Percentiles rank a stretch among this genome's conserved stretches.
These are phyloP conservation scores for Leptobrachium leishanense DNA, from an alignment of 2,113 vertebrate species.

Conservation along the genomic window DNA sequence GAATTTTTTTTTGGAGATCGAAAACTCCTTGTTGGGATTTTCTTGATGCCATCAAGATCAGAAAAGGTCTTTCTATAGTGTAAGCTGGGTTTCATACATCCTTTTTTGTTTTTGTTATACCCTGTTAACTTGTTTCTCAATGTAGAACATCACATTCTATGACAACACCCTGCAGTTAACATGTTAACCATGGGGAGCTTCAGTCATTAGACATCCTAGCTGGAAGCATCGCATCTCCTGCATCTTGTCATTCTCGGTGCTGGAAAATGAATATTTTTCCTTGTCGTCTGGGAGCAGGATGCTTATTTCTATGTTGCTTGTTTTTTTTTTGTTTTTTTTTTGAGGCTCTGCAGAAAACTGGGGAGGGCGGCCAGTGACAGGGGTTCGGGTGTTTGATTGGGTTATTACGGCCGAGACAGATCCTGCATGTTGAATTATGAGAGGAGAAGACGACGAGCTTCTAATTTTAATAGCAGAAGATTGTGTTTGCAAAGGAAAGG, in stretches of 20 bases:
- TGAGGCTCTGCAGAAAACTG: not conserved
- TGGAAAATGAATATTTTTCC: not conserved
- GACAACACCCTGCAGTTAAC: not conserved
- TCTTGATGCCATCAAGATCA: no score
- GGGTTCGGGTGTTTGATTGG: not conserved
- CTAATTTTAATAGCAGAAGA: not conserved
- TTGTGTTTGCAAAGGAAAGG: not conserved
- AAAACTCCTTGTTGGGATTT: no score
- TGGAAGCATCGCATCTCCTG: slow-evolving; percentile 10
- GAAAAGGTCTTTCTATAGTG: no score
- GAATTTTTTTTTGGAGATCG: no score
- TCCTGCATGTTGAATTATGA: not conserved
- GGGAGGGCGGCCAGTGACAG: not conserved
- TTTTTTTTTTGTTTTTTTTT: not conserved
- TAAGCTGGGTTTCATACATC: no score
- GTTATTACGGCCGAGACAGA: not conserved
- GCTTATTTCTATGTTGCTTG: not conserved
- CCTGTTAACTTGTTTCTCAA: not conserved
- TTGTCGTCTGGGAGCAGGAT: not conserved
- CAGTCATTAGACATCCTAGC: slow-evolving; percentile 8
- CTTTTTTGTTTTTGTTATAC: no score
- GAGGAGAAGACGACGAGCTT: slow-evolving; percentile 2
- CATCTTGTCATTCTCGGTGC: not conserved
- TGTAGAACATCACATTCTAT: not conserved
- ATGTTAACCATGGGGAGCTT: not conserved